Conservation (phyloP, 2,888 invertebrate species). For the Minunthozetes semirufus region DNA sequence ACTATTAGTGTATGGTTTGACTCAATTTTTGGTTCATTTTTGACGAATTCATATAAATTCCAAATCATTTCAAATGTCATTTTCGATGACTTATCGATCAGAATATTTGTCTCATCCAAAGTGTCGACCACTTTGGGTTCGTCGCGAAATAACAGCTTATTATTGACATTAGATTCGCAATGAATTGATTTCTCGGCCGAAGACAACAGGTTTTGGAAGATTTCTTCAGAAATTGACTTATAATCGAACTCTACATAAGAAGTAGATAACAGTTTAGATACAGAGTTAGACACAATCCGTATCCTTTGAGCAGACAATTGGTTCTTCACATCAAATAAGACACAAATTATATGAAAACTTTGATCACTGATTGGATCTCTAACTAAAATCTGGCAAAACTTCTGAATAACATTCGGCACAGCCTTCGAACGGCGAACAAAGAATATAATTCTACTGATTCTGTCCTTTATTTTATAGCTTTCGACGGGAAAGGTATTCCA, state of each 20-base stretch:
- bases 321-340: not conserved
- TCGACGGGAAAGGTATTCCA: not conserved
- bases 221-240: not conserved
- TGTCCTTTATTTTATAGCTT: not conserved
- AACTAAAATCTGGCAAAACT: not conserved
- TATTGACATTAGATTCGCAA: not conserved
- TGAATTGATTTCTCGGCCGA: not conserved
- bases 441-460: not conserved
- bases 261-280: not conserved
- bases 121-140: not conserved
- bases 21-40: not conserved
- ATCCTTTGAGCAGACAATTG: not conserved
- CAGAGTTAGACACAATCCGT: not conserved
- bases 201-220: not conserved
- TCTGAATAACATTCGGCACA: not conserved
- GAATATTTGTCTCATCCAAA: not conserved
- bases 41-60: slow-evolving; percentile 2
- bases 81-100: not conserved
- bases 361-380: not conserved
- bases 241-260: not conserved
- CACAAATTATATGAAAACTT: not conserved
- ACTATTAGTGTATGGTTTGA: not conserved
- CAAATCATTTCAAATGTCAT: not conserved
- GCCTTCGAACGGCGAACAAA: not conserved
- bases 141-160: not conserved